These are phyloP conservation scores for Oscheius sp. DNA, from an alignment of 2,888 invertebrate species.

Conservation along the genomic window DNA sequence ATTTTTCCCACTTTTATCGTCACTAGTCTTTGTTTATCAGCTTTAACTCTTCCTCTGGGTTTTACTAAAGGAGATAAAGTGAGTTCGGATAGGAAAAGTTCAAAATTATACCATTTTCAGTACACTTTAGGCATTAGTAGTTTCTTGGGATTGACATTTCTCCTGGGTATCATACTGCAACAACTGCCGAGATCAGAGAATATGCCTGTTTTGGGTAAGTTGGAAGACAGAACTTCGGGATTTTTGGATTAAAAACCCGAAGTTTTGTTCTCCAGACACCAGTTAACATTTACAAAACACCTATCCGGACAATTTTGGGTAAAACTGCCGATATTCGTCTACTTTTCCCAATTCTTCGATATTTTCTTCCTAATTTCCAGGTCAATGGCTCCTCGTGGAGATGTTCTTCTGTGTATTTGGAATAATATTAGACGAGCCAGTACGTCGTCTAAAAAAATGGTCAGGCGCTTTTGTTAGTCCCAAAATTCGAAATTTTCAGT, in stretches of 20 bases:
- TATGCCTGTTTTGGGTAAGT: conserved; percentile 6
- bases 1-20: conserved; percentile 4
- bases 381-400: conserved; percentile 16
- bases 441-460: not conserved
- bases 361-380: too few relatives aligned
- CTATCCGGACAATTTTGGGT: not conserved
- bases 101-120: not conserved
- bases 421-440: conserved; percentile 8
- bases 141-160: conserved; percentile 12
- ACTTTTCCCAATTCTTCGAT: too few relatives aligned
- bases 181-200: not conserved
- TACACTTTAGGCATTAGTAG: conserved; percentile 2
- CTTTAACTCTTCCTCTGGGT: conserved; percentile 10
- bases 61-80: conserved; percentile 7
- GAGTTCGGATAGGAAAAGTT: too few relatives aligned
- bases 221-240: too few relatives aligned
- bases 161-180: conserved; percentile 3
- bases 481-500: not conserved
- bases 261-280: too few relatives aligned
- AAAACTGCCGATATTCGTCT: too few relatives aligned
- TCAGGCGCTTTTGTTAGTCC: not conserved
- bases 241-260: too few relatives aligned
- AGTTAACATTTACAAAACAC: too few relatives aligned
- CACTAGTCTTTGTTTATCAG: not conserved
- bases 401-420: conserved; percentile 15